Conservation (phyloP, 2,888 invertebrate genomes). For the Blastobasis adustella region DNA sequence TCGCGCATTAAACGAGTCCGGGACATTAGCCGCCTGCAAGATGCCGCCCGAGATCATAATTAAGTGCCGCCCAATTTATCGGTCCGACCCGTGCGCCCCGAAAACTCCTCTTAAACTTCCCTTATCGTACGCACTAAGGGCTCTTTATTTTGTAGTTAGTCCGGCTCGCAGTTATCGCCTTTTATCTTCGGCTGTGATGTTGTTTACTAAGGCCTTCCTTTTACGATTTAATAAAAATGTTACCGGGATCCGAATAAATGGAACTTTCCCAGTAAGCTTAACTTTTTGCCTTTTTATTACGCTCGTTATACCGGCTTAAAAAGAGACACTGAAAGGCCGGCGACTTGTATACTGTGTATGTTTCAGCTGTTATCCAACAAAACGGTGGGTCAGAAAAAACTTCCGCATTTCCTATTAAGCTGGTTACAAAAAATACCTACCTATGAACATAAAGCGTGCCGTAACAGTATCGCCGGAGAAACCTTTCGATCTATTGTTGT, state of each 20-base stretch:
- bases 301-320: background rate
- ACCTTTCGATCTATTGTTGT: constrained; percentile 57
- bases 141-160: constrained; percentile 73
- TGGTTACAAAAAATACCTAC: background rate
- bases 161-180: constrained; percentile 56
- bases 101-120: constrained; percentile 69
- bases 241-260: constrained; percentile 8
- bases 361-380: too few relatives aligned
- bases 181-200: constrained; percentile 41
- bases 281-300: background rate
- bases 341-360: too few relatives aligned
- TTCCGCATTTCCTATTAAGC: too few relatives aligned
- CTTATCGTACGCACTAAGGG: constrained; percentile 69
- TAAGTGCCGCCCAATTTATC: constrained; percentile 75
- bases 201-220: constrained; percentile 23
- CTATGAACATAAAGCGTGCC: constrained; percentile 28
- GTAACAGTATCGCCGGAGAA: constrained; percentile 57
- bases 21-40: constrained; percentile 73
- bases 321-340: background rate
- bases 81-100: constrained; percentile 65
- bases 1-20: constrained; percentile 74
- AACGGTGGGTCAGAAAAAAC: too few relatives aligned
- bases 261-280: constrained; percentile 2
- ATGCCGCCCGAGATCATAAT: constrained; percentile 75
- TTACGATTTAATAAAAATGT: constrained; percentile 20